A percentile compares a stretch with the other conserved stretches of the same genome.
phyloP scores from a whole-genome alignment of 2,888 invertebrate genomes.

The Rugalucina vietnamica region DNA sequence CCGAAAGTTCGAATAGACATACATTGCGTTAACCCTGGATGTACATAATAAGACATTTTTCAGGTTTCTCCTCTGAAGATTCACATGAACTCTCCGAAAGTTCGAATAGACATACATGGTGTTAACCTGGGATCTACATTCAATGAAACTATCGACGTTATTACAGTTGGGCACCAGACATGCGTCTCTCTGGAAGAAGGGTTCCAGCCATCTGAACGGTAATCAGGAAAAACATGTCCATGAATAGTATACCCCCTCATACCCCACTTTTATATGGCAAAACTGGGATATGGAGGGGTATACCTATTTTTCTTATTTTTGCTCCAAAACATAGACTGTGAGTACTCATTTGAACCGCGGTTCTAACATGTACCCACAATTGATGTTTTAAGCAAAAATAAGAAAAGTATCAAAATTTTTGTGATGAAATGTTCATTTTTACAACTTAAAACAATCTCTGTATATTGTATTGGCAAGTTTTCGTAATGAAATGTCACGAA shows the following conservation, averaged over 20 bases:
- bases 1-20: conserved; percentile 19
- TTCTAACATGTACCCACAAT: background rate
- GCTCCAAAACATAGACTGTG: background rate
- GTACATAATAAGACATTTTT: too few species aligned
- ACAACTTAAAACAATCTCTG: too few species aligned
- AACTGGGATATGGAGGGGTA: too few species aligned
- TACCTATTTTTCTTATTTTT: too few species aligned
- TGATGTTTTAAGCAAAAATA: too few species aligned
- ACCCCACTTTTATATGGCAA: too few species aligned
- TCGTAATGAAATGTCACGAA: too few species aligned
- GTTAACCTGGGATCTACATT: conserved; percentile 32
- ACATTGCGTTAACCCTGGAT: conserved; percentile 38
- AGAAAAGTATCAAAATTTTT: too few species aligned
- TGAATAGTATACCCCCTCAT: background rate
- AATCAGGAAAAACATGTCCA: background rate
- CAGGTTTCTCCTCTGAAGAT: conserved; percentile 45
- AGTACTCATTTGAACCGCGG: background rate
- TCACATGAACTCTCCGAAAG: conserved; percentile 27
- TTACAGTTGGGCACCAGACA: conserved; percentile 27
- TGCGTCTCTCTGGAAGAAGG: conserved; percentile 22
- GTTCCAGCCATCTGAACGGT: conserved; percentile 41
- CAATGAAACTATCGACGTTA: conserved; percentile 30
- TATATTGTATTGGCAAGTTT: too few species aligned
- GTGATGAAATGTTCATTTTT: too few species aligned
- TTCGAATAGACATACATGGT: conserved; percentile 35